Base-by-base conservation (phyloP, 1,140 invertebrate genomes). In the Pseudomyrmex dendroicus region DNA sequence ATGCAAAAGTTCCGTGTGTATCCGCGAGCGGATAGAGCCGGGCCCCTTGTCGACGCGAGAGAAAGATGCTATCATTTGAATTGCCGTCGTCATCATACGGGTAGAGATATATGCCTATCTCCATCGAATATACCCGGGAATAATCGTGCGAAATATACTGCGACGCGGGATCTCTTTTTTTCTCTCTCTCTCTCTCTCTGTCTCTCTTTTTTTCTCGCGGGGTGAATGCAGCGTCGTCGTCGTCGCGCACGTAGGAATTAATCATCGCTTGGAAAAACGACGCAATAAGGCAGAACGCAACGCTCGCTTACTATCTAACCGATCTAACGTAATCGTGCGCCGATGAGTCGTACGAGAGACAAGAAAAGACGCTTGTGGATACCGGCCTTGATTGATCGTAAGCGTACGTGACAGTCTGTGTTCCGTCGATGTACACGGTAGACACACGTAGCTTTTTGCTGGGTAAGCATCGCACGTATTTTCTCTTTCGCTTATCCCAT, bases 1-100 rank as follows among this genome's bases (percentile, higher is more conserved):
- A 93, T 93, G 93, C 91, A 93, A 93, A 94, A 92, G 89, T 91
- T 90, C 86, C 83, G 80, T 73, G 80, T 88, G 83, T 85, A 83
- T 80, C 67, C 50, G 62, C 64, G 57, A 73, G 77, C 83, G 83
- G 35, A 35, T 73, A 56, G 84, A 84, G 76, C 44, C 35, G 56
- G 56, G 66, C 66, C 83, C 82, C 82, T 86, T 77, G 89, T 85
- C 86, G 86, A 62, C 85, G 85, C 82, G 64, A 62, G 73, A 90
- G 89, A 84, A 90, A 91, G 90, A 92, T 91, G 85, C 70, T 92
- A 92, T 91, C 90, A 85, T 90, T 90, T 86, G 90, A 91, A 92
- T 91, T 91, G 89, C 86, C 84, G 56, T 83, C 64, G 73, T 87
- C 84, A 89, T 89, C 86, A 89, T 88, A 68, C 76, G 77, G 85